These are phyloP conservation scores for Thymallus thymallus DNA, from an alignment of 2,113 vertebrate genomes.

Conservation along the genomic window DNA sequence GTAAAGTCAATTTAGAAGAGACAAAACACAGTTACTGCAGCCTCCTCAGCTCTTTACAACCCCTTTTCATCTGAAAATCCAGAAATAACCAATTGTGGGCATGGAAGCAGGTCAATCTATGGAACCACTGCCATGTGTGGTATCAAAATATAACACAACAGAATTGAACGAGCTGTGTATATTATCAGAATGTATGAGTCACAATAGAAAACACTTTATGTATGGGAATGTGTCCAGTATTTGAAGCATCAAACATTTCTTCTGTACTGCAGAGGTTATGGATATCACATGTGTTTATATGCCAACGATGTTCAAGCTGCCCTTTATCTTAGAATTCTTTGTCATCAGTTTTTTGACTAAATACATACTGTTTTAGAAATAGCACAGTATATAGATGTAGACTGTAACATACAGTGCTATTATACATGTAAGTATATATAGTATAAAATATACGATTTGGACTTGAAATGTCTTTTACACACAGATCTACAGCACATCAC, in stretches of 20 bases:
- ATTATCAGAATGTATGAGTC: slow-evolving; percentile 18
- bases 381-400: neutral
- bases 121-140: slow-evolving; percentile 6
- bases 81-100: slow-evolving; percentile 38
- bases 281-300: neutral
- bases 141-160: slow-evolving; percentile 19
- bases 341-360: neutral
- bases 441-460: too few species aligned
- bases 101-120: slow-evolving; percentile 24
- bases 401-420: neutral
- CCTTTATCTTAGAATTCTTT: neutral
- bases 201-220: slow-evolving; percentile 18
- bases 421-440: neutral
- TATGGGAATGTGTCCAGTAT: neutral
- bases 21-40: slow-evolving; percentile 32
- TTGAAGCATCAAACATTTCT: neutral
- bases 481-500: too few species aligned
- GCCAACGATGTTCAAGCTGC: neutral
- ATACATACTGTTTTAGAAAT: neutral
- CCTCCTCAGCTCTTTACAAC: slow-evolving; percentile 20
- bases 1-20: slow-evolving; percentile 14
- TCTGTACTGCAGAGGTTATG: neutral
- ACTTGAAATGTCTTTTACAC: too few species aligned
- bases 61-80: slow-evolving; percentile 1
- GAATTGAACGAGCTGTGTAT: slow-evolving; percentile 8